Evolutionary conservation across 2,113 vertebrate species (phyloP).

Genomic region (Synodontis membranacea): DNA sequence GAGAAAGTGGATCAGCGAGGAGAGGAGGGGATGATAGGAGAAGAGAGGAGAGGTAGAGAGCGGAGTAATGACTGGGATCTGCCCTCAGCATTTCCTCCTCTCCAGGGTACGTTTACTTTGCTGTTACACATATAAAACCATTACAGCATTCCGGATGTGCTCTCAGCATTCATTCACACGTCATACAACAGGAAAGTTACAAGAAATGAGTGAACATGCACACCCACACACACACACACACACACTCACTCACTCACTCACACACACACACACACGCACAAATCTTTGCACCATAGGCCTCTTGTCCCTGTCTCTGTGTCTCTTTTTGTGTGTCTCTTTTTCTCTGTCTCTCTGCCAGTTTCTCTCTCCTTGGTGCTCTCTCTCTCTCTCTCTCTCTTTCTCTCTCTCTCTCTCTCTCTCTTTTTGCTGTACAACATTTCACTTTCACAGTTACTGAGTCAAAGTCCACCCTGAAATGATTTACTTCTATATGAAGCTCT

Average conservation of each 20-base stretch:
- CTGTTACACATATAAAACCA: constrained; percentile 33
- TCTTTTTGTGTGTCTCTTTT: too few species aligned
- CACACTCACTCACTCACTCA: not conserved
- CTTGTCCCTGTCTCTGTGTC: too few species aligned
- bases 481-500: not conserved
- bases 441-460: constrained; percentile 7
- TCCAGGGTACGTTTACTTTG: constrained; percentile 38
- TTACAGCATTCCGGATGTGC: not conserved
- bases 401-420: constrained; percentile 7
- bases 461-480: constrained; percentile 24
- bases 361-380: too few species aligned
- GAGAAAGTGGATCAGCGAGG: not conserved
- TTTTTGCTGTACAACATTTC: not conserved
- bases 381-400: not conserved
- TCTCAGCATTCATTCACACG: not conserved
- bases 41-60: not conserved
- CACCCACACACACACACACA: not conserved
- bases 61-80: constrained; percentile 24
- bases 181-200: too few species aligned
- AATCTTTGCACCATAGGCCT: too few species aligned
- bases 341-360: too few species aligned
- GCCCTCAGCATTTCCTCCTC: not conserved
- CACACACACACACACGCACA: not conserved
- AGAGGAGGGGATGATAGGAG: not conserved
- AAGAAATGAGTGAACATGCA: too few species aligned